A percentile compares a stretch with the other conserved stretches of the same genome.
Evolutionary conservation across 2,113 vertebrate genomes (phyloP).

Genomic region (Bungarus multicinctus): DNA sequence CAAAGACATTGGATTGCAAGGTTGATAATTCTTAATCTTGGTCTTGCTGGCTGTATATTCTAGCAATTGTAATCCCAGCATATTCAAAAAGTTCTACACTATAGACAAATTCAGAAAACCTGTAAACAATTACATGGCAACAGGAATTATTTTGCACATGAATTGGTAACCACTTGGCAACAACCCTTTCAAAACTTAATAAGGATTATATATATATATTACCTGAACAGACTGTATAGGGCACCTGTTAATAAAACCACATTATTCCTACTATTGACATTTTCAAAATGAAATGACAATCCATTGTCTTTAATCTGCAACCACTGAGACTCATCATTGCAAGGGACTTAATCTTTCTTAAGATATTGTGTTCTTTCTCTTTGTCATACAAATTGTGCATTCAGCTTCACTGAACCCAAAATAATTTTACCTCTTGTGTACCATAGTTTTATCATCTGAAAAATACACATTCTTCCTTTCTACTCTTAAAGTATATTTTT

Average conservation of each 20-base stretch:
- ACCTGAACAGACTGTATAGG: not conserved
- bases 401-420: not conserved
- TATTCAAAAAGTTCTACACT: not conserved
- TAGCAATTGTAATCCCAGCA: not conserved
- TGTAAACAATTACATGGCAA: not conserved
- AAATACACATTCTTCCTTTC: not conserved
- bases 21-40: not conserved
- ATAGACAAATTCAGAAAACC: not conserved
- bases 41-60: not conserved
- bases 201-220: not conserved
- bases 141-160: not conserved
- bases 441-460: not conserved
- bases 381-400: not conserved
- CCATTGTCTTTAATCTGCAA: not conserved
- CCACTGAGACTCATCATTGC: not conserved
- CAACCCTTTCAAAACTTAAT: not conserved
- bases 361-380: not conserved
- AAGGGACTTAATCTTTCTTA: not conserved
- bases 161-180: not conserved
- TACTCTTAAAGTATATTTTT: not conserved
- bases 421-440: not conserved
- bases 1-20: not conserved
- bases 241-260: not conserved
- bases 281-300: constrained; percentile 2
- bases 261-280: not conserved